Base-by-base conservation (phyloP, 2,113 vertebrate genomes). In the Pangasianodon gigas region DNA sequence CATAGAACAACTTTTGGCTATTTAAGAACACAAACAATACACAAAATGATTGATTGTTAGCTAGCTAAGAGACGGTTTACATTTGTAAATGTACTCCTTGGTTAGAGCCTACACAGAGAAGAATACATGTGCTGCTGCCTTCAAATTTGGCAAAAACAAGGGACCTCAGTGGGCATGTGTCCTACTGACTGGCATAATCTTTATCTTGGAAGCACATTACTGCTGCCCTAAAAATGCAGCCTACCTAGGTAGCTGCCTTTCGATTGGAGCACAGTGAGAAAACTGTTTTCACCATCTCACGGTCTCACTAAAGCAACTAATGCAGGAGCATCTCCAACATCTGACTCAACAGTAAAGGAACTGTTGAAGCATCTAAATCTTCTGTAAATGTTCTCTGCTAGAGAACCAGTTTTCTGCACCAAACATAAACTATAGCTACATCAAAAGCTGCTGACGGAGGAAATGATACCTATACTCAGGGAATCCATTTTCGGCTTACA, bases 351-450 rank as follows among this genome's bases (percentile, higher is more conserved):
- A 84, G 3, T 44, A 58, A 84, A 84, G 21, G 56, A 84, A 60
- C 54, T 29, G 56, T 26, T 65, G 21, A 85, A 48, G 58, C 84
- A 60, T 29, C 56, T 44, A 60, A 41, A 52, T 86, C 41, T 58
- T 41, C 26, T 83, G 62, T 52, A 82, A 82, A 89, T 77, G 77
- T 62, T 74, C 77, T 79, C 46, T 75, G 6, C 67, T 32, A 88
- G 46, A 85, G 26, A 18, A 67, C n/a, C 62, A 69, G 44, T 62
- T 86, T 77, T 91, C 48, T 65, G 51, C 11, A 26, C 24, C 32
- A 85, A 85, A 88, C 77, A 87, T 65, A 62, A 84, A 62, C 56
- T 62, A 84, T 46, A 62, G 82, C 6, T 44, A 62, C 41, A 84
- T 46, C 13, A 62, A 84, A 84, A 62, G 21, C 37, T 62, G 82